Conservation (phyloP, 1,140 invertebrate genomes). For the Listronotus bonariensis region DNA sequence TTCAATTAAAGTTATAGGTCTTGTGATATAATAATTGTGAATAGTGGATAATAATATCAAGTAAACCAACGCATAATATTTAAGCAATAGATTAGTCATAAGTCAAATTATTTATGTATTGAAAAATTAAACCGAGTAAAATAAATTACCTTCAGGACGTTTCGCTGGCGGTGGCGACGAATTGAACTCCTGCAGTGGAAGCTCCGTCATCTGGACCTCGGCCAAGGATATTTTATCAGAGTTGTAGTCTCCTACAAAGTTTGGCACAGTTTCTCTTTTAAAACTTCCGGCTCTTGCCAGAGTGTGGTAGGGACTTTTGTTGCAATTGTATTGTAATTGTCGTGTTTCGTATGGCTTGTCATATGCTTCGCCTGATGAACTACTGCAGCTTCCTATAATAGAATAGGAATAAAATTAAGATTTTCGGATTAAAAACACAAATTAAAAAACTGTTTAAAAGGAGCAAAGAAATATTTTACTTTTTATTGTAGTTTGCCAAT, state of each 20-base stretch:
- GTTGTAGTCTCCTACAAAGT: conserved; percentile 66
- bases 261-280: conserved; percentile 58
- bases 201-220: conserved; percentile 69
- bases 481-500: too few species aligned
- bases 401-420: background rate
- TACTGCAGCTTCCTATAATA: conserved; percentile 62
- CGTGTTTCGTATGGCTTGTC: conserved; percentile 63
- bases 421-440: background rate
- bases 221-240: conserved; percentile 66
- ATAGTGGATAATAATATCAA: too few species aligned
- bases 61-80: too few species aligned
- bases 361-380: conserved; percentile 62
- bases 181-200: conserved; percentile 69
- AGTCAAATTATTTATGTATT: too few species aligned
- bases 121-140: background rate
- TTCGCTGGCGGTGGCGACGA: conserved; percentile 63
- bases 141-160: conserved; percentile 55
- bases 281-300: conserved; percentile 40
- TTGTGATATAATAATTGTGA: too few species aligned
- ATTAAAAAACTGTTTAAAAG: too few species aligned
- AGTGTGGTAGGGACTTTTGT: conserved; percentile 46
- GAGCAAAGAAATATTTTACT: too few species aligned
- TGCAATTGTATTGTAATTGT: conserved; percentile 62
- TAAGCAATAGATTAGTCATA: too few species aligned
- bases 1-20: too few species aligned